Percentiles rank a stretch among this genome's conserved stretches.
Conservation (phyloP, 2,888 invertebrate genomes). For the Frankliniella intonsa region DNA sequence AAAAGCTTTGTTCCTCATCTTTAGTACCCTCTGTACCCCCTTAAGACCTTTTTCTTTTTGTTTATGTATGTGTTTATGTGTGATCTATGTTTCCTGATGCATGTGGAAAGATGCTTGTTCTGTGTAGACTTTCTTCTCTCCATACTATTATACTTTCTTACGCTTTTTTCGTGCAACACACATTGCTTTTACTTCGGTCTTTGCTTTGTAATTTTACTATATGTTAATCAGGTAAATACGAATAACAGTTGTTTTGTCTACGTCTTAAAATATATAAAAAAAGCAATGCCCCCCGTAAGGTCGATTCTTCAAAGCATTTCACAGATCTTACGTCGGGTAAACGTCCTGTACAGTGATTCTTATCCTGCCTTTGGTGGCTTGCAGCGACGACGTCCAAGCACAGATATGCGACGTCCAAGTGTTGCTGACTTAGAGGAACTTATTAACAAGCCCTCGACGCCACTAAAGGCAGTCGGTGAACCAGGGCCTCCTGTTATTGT, state of each 20-base stretch:
- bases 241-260: background rate
- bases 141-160: background rate
- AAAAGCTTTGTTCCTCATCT: no score
- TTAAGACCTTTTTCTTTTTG: no score
- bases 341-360: no score
- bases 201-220: no score
- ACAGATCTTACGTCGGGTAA: no score
- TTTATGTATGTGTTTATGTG: background rate
- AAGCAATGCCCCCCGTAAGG: background rate
- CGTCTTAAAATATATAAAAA: background rate
- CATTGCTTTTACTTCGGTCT: no score
- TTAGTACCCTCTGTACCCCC: no score
- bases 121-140: background rate
- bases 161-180: background rate
- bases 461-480: conserved; percentile 72
- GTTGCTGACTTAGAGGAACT: conserved; percentile 85
- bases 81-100: background rate
- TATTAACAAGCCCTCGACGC: conserved; percentile 86
- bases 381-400: conserved; percentile 79
- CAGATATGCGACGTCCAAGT: conserved; percentile 85
- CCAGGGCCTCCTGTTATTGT: conserved; percentile 85
- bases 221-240: background rate
- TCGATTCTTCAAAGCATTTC: no score
- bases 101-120: background rate
- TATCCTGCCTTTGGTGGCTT: conserved; percentile 32